Evolutionary conservation across 2,888 invertebrate species (phyloP).

Genomic region (Morpho helenor): DNA sequence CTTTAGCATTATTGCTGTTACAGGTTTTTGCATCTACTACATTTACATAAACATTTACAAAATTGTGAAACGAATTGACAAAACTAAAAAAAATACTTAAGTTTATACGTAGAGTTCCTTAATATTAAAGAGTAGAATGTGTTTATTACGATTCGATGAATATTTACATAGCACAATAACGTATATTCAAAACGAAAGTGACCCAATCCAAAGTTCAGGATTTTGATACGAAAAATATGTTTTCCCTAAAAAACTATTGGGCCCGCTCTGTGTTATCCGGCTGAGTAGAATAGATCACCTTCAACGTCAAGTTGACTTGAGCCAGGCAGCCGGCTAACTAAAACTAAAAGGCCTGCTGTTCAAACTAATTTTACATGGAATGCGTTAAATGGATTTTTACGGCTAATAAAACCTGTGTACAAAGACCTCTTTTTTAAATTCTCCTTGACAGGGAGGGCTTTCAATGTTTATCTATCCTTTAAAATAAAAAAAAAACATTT

Average conservation of each 20-base stretch:
- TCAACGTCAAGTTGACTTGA: too few species aligned
- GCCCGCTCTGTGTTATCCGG: too few species aligned
- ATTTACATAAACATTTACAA: conserved; percentile 33
- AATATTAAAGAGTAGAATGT: conserved; percentile 32
- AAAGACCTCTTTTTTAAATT: too few species aligned
- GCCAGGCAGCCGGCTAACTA: too few species aligned
- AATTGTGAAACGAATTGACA: conserved; percentile 31
- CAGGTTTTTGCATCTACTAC: conserved; percentile 34
- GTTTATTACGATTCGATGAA: conserved; percentile 42
- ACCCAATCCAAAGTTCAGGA: background rate
- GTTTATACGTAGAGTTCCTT: conserved; percentile 24
- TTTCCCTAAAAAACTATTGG: background rate
- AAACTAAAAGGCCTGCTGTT: too few species aligned
- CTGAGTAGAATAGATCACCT: too few species aligned
- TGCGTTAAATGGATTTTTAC: too few species aligned
- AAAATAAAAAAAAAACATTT: too few species aligned
- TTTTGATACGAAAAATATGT: background rate
- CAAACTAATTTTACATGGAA: too few species aligned
- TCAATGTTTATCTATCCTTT: too few species aligned
- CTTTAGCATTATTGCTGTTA: conserved; percentile 9
- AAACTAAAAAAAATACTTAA: conserved; percentile 19
- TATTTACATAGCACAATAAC: conserved; percentile 44
- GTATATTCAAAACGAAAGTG: background rate
- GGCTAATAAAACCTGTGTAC: too few species aligned
- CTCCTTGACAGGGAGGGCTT: too few species aligned